Conservation (phyloP, 2,113 vertebrate species). For the Salvelinus namaycush region DNA sequence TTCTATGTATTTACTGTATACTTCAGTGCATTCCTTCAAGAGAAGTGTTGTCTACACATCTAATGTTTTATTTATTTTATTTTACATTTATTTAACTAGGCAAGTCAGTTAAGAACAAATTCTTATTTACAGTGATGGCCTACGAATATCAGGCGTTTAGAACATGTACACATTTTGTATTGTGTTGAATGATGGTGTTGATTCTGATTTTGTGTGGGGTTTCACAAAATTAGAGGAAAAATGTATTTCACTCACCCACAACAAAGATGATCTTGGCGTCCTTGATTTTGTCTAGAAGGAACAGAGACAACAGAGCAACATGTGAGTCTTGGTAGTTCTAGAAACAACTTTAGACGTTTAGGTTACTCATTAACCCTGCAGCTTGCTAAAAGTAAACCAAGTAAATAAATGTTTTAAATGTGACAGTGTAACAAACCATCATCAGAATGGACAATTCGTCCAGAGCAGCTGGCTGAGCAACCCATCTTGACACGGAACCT, state of each 20-base stretch:
- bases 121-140: too few relatives aligned
- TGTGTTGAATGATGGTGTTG: too few relatives aligned
- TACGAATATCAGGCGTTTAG: too few relatives aligned
- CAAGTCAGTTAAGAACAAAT: too few relatives aligned
- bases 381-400: slow-evolving; percentile 3
- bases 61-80: too few relatives aligned
- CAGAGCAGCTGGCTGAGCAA: slow-evolving; percentile 13
- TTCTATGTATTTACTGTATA: too few relatives aligned
- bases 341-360: not conserved
- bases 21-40: too few relatives aligned
- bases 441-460: not conserved
- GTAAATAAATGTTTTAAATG: not conserved
- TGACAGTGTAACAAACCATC: slow-evolving; percentile 36
- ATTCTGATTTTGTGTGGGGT: not conserved
- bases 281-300: slow-evolving; percentile 89
- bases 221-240: slow-evolving; percentile 7
- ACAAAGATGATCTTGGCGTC: slow-evolving; percentile 96
- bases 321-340: too few relatives aligned
- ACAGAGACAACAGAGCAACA: slow-evolving; percentile 4
- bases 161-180: too few relatives aligned
- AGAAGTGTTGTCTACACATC: too few relatives aligned
- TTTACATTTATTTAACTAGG: too few relatives aligned
- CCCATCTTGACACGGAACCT: slow-evolving; percentile 22
- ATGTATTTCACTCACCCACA: slow-evolving; percentile 85
- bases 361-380: not conserved